These are phyloP conservation scores for Misgurnus mizolepis DNA, from an alignment of 2,113 vertebrate species.

Conservation along the genomic window DNA sequence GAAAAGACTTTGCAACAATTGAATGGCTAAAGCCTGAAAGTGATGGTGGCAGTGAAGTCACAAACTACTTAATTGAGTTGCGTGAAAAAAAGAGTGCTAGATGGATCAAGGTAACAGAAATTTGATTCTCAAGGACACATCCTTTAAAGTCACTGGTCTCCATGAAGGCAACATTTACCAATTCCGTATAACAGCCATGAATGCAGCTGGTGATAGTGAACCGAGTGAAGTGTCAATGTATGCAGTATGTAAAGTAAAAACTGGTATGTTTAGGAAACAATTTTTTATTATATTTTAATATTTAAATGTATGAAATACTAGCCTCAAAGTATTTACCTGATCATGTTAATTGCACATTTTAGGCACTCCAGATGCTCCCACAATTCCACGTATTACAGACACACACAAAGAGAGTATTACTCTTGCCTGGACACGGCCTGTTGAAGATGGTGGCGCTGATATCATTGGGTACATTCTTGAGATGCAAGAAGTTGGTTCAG, in stretches of 20 bases:
- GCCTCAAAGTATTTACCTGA: not conserved
- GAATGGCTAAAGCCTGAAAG: conserved; percentile 94
- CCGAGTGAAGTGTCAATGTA: conserved; percentile 91
- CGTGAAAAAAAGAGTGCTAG: conserved; percentile 91
- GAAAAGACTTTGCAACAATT: conserved; percentile 93
- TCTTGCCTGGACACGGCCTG: conserved; percentile 90
- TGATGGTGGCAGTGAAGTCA: conserved; percentile 90
- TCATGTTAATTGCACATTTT: conserved; percentile 51
- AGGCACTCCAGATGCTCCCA: conserved; percentile 90
- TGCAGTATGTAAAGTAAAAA: conserved; percentile 88
- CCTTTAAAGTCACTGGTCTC: conserved; percentile 85
- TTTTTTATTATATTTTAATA: not conserved
- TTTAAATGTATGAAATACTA: not conserved
- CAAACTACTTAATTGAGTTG: conserved; percentile 91
- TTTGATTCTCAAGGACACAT: conserved; percentile 86
- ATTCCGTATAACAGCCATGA: conserved; percentile 94
- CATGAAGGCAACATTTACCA: conserved; percentile 92
- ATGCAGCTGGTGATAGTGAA: conserved; percentile 94
- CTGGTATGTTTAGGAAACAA: conserved; percentile 79
- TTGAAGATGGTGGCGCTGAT: conserved; percentile 90
- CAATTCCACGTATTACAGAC: conserved; percentile 90
- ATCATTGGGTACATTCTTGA: conserved; percentile 92
- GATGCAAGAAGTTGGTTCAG: conserved; percentile 86
- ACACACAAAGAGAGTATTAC: conserved; percentile 92
- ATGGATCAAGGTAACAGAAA: conserved; percentile 96